These are phyloP conservation scores for Tetrao urogallus DNA, from an alignment of 2,113 vertebrate species.

Conservation along the genomic window DNA sequence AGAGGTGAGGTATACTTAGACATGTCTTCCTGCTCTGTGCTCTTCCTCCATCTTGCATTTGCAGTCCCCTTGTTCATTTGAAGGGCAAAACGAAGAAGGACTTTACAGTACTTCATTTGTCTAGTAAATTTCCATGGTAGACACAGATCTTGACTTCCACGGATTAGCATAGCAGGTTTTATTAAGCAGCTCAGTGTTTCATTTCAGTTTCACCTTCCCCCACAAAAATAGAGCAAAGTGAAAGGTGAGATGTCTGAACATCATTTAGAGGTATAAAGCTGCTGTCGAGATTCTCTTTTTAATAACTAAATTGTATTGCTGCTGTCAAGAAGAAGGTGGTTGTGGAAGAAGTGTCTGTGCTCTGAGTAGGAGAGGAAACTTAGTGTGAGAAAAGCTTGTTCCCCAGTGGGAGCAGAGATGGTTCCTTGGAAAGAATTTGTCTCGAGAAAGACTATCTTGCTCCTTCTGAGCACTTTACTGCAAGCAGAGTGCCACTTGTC, in stretches of 20 bases:
- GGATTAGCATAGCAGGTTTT: slow-evolving; percentile 11
- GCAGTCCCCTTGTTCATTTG: neutral
- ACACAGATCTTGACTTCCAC: neutral
- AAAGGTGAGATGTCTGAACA: slow-evolving; percentile 5
- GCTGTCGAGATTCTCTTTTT: slow-evolving; percentile 32
- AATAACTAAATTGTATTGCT: slow-evolving; percentile 15
- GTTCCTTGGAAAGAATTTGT: slow-evolving; percentile 1
- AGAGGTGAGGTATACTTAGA: slow-evolving; percentile 86
- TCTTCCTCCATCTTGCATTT: slow-evolving; percentile 1
- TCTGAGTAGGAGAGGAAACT: slow-evolving; percentile 30
- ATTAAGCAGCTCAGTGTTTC: neutral
- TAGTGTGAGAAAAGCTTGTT: neutral
- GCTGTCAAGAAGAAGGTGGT: neutral
- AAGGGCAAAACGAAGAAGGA: neutral
- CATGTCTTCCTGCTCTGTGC: neutral
- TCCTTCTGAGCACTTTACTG: neutral
- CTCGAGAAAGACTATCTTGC: neutral
- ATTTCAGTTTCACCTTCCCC: slow-evolving; percentile 13
- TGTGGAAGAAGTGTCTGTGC: slow-evolving; percentile 4
- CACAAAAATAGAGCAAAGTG: neutral
- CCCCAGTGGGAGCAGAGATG: neutral
- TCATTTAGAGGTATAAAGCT: slow-evolving; percentile 1
- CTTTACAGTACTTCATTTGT: neutral
- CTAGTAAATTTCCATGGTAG: neutral
- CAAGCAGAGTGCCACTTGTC: neutral